These are phyloP conservation scores for Piprites chloris DNA, from an alignment of 2,113 vertebrate species.

Conservation along the genomic window DNA sequence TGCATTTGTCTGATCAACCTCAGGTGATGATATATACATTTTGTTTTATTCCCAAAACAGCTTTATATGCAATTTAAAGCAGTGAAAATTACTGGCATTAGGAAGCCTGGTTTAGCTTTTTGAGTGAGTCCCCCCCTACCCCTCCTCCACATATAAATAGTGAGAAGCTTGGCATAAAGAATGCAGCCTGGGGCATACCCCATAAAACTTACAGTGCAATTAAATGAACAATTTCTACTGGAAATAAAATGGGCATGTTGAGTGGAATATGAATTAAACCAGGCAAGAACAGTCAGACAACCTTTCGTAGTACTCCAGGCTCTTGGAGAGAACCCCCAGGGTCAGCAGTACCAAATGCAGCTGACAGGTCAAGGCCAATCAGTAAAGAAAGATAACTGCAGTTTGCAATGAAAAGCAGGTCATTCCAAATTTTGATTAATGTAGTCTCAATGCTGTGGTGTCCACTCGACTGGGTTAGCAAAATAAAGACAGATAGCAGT, in stretches of 20 bases:
- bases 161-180: conserved; percentile 76
- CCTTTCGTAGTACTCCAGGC: conserved; percentile 18
- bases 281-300: conserved; percentile 42
- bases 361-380: conserved; percentile 68
- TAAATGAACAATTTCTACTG: conserved; percentile 82
- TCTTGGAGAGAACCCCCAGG: conserved; percentile 39
- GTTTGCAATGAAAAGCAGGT: conserved; percentile 61
- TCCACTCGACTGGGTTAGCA: conserved; percentile 35
- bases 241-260: conserved; percentile 76
- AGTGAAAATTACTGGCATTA: conserved; percentile 55
- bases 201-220: conserved; percentile 83
- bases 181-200: conserved; percentile 75
- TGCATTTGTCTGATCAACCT: background rate
- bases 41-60: background rate
- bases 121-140: conserved; percentile 5
- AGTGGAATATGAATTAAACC: conserved; percentile 78
- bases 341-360: conserved; percentile 46
- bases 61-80: conserved; percentile 48
- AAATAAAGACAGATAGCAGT: conserved; percentile 46
- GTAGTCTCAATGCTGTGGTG: conserved; percentile 29
- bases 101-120: conserved; percentile 66
- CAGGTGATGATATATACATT: background rate
- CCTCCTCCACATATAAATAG: conserved; percentile 71
- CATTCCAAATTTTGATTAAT: conserved; percentile 61
- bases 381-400: conserved; percentile 62